phyloP scores from a whole-genome alignment of 1,140 invertebrate species.

The Littorina saxatilis region DNA sequence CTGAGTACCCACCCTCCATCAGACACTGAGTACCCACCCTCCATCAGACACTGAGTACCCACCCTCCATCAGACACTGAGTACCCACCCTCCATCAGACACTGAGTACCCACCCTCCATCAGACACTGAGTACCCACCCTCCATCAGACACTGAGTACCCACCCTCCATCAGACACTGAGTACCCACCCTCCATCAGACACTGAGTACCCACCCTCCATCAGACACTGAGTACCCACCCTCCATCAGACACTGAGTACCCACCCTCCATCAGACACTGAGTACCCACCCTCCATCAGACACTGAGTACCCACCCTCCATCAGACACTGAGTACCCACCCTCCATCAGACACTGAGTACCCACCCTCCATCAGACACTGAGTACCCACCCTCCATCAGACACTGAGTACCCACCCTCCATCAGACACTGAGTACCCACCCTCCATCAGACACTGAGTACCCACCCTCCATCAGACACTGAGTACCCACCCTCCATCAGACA shows the following conservation, averaged over 20 bases:
- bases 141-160: slow-evolving; percentile 81
- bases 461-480: not conserved
- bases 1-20: slow-evolving; percentile 81
- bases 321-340: no score
- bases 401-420: no score
- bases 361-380: not conserved
- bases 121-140: slow-evolving; percentile 78
- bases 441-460: no score
- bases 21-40: slow-evolving; percentile 78
- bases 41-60: slow-evolving; percentile 81
- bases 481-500: not conserved
- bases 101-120: slow-evolving; percentile 81
- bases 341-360: not conserved
- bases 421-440: no score
- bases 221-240: not conserved
- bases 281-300: no score
- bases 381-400: not conserved
- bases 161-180: slow-evolving; percentile 80
- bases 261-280: not conserved
- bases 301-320: no score
- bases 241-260: not conserved
- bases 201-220: no score
- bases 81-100: slow-evolving; percentile 82
- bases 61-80: slow-evolving; percentile 84
- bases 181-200: no score